phyloP scores from a whole-genome alignment of 2,113 vertebrate genomes.

The Paralichthys olivaceus region DNA sequence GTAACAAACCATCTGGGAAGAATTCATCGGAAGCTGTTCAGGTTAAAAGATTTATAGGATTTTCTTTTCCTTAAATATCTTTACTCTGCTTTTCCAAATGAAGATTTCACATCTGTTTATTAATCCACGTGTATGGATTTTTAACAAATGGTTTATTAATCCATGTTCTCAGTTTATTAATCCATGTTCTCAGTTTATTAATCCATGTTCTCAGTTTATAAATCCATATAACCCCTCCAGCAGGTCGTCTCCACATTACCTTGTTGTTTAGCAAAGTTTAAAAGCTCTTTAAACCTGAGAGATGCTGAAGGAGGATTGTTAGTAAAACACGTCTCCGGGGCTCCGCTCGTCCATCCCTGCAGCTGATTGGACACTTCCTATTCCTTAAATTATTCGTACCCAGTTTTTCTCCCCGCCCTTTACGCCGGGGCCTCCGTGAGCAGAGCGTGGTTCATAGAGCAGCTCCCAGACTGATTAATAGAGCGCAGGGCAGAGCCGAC shows the following conservation, averaged over 20 bases:
- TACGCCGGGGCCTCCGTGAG: not conserved
- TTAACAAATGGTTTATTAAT: not conserved
- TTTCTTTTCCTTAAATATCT: not conserved
- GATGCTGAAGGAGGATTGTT: conserved; percentile 14
- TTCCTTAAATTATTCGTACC: conserved; percentile 8
- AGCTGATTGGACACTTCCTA: conserved; percentile 31
- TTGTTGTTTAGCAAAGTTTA: not conserved
- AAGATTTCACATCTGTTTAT: not conserved
- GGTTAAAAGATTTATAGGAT: no score
- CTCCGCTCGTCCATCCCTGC: conserved; percentile 10
- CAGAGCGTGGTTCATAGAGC: conserved; percentile 42
- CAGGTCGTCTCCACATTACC: not conserved
- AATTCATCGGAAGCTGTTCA: no score
- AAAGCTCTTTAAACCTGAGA: not conserved
- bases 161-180: not conserved
- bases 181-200: not conserved
- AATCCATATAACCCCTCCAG: not conserved
- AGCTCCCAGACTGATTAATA: conserved; percentile 71
- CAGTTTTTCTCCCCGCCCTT: conserved; percentile 10
- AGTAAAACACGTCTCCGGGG: conserved; percentile 18
- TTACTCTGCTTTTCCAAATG: not conserved
- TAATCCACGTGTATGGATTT: not conserved
- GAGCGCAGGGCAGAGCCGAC: conserved; percentile 41
- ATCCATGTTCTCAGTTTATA: not conserved
- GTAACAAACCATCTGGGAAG: not conserved